Evolutionary conservation across 2,113 vertebrate species (phyloP), one percentile per base, ranked within the genome.

Genomic region (Dicrurus megarhynchus): DNA sequence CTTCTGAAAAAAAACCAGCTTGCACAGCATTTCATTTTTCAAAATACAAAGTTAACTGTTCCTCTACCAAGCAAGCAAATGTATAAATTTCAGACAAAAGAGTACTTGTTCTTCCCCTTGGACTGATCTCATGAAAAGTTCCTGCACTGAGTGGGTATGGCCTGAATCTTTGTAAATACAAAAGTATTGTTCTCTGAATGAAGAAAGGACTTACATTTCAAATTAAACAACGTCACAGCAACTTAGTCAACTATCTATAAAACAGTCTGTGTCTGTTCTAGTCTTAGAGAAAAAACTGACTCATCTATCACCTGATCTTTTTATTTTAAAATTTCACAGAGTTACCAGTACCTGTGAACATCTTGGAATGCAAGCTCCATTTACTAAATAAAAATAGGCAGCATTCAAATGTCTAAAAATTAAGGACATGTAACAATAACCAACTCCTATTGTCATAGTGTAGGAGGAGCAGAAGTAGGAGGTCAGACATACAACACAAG

Each of bases 401-500:
- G 20, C 18, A n/a, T 47, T 20, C 35, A 94, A 78, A 59, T 2
- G 6, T 21, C 12, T 74, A 61, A 33, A 92, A 90, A 41, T 69
- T 6, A 67, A 79, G 39, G 16, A n/a, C 7, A 17, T 3, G 6
- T 21, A 39, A 23, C 0, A 1, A 22, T 27, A 59, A 46, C 11
- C 50, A 67, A 14, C 5, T 11, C 14, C 5, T 53, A 13, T 2
- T 46, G 6, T 6, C 11, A 59, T 1, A 10, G 15, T 2, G 26
- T 27, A 47, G 18, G 79, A 90, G 41, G 18, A 74, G 1, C 18
- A 2, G 11, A 7, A 27, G 22, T 3, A 59, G 27, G 17, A 88
- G 30, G 4, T 27, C 7, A 6, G 42, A 80, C 3, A 4, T 6
- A 67, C 11, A 71, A 24, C 28, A 76, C 19, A 88, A 68, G 17